Conservation (phyloP, 2,113 vertebrate species). For the Leuciscus idus region DNA sequence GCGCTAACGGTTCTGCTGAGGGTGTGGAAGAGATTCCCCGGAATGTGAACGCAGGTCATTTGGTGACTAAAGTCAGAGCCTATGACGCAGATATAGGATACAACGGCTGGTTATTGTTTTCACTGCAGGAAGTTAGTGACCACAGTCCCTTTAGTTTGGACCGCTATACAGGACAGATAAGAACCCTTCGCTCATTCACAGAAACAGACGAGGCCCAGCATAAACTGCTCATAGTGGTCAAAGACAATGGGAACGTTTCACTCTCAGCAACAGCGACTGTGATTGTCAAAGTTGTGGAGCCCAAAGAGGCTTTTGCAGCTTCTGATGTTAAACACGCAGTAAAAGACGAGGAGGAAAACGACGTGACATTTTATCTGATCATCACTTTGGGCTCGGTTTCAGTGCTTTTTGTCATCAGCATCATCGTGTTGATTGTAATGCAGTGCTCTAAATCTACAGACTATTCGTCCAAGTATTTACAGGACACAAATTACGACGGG, state of each 20-base stretch:
- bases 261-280: constrained; percentile 56
- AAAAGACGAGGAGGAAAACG: constrained; percentile 43
- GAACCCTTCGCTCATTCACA: constrained; percentile 59
- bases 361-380: constrained; percentile 57
- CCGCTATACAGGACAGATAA: constrained; percentile 66
- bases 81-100: constrained; percentile 61
- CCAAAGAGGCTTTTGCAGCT: constrained; percentile 55
- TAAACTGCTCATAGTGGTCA: constrained; percentile 67
- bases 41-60: constrained; percentile 56
- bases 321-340: constrained; percentile 42
- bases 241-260: constrained; percentile 65
- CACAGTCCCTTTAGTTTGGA: constrained; percentile 60
- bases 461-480: constrained; percentile 66
- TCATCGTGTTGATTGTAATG: constrained; percentile 56
- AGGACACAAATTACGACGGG: constrained; percentile 62
- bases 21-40: constrained; percentile 56
- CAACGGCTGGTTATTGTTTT: constrained; percentile 65
- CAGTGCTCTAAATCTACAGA: constrained; percentile 65
- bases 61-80: constrained; percentile 60
- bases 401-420: constrained; percentile 56
- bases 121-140: constrained; percentile 51
- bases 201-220: constrained; percentile 65
- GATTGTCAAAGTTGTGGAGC: constrained; percentile 53
- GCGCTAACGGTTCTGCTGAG: constrained; percentile 57
- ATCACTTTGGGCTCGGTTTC: constrained; percentile 59